Conservation (phyloP, 64 coral and sea anemone species). For the Stichodactyla mertensii region DNA sequence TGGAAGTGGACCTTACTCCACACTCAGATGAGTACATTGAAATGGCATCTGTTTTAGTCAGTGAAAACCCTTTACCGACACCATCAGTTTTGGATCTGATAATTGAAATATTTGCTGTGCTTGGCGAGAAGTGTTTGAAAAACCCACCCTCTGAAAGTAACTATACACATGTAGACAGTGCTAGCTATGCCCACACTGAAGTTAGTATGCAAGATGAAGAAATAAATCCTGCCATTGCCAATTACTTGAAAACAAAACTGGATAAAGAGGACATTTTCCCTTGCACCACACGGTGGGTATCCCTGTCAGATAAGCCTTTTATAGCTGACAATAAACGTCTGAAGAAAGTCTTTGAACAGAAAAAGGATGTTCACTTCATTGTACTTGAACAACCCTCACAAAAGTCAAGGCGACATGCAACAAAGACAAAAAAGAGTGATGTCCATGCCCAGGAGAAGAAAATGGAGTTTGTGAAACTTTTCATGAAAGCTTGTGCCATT, state of each 20-base stretch:
- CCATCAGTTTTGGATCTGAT: conserved; percentile 28
- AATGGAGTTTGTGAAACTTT: conserved; percentile 22
- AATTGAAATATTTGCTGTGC: conserved; percentile 52
- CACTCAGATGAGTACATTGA: conserved; percentile 75
- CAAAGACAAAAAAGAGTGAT: background rate
- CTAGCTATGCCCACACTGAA: background rate
- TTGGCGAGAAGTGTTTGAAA: conserved; percentile 45
- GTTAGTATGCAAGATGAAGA: background rate
- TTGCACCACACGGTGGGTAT: conserved; percentile 51
- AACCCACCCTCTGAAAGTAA: background rate
- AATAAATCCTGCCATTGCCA: conserved; percentile 7
- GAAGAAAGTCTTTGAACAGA: conserved; percentile 53
- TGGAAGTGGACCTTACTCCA: conserved; percentile 63
- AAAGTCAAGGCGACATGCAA: background rate
- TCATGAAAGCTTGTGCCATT: conserved; percentile 62
- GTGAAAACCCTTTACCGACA: conserved; percentile 40
- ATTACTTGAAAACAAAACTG: conserved; percentile 30
- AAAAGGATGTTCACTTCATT: conserved; percentile 59
- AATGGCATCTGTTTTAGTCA: conserved; percentile 50
- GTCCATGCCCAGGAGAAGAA: background rate
- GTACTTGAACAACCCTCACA: conserved; percentile 31
- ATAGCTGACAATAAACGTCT: conserved; percentile 55
- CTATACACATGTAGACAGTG: background rate
- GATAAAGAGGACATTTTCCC: conserved; percentile 44
- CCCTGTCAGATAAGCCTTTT: conserved; percentile 66